These are phyloP conservation scores for Heteronetta atricapilla DNA, from an alignment of 2,113 vertebrate species.

Conservation along the genomic window DNA sequence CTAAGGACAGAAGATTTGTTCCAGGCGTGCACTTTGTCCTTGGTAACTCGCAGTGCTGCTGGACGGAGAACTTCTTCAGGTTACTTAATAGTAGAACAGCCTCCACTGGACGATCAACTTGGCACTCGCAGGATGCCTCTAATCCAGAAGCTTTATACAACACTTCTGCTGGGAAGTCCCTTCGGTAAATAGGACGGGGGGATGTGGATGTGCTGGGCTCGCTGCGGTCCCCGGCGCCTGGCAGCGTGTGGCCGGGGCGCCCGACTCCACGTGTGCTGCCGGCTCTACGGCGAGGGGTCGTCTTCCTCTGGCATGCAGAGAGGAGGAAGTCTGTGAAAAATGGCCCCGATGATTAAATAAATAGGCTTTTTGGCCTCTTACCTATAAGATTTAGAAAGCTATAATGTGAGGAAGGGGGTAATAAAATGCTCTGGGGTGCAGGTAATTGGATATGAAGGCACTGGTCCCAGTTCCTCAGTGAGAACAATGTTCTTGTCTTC, in stretches of 20 bases:
- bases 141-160: background rate
- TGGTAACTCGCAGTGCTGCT: background rate
- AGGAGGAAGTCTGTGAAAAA: background rate
- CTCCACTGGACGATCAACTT: background rate
- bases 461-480: background rate
- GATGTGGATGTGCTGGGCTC: background rate
- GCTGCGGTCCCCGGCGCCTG: accelerated
- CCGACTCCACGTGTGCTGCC: accelerated
- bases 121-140: background rate
- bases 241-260: too few relatives aligned
- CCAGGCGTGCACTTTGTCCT: background rate
- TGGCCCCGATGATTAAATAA: background rate
- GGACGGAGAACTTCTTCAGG: background rate
- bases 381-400: background rate
- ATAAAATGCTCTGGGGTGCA: background rate
- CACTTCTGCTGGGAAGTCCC: accelerated
- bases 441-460: background rate
- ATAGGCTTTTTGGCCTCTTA: background rate
- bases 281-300: accelerated
- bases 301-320: background rate
- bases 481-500: background rate
- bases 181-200: background rate
- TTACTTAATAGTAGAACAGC: background rate
- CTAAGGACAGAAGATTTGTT: slow-evolving; percentile 14
- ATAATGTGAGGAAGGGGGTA: background rate